Evolutionary conservation across 2,113 vertebrate species (phyloP), one percentile per base, ranked within the genome.

Genomic region (Trichechus manatus): DNA sequence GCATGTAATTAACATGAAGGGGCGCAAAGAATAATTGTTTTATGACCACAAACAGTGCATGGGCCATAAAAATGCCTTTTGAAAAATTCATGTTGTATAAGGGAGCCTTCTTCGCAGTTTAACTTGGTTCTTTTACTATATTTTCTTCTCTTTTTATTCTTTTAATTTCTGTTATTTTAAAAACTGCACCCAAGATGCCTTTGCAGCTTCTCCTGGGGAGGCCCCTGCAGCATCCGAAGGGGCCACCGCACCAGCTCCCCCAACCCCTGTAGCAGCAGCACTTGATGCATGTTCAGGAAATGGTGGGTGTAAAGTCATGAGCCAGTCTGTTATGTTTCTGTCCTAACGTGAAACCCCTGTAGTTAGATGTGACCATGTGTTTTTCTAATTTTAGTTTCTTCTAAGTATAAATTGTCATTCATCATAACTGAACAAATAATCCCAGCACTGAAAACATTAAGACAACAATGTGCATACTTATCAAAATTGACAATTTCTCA

Each of bases 151-250:
- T 99, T 98, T 99, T 98, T 98, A 98, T 97, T 98, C 93, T 98
- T 99, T 99, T 98, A 84, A 98, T 98, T 99, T 99, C 98, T 98
- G n/a, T 99, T 99, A 59, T 97, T 96, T 97, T 96, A 97, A 98
- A 98, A 98, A 98, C 98, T 97, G 99, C 99, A 98, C 98, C 98
- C 98, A 99, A 99, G 99, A 99, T 98, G 99, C 99, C 97, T 99
- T 99, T 99, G 99, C 99, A 98, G 99, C 99, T 98, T 99, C 99
- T 99, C 99, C 99, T 97, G 99, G 99, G 98, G 99, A 99, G 97
- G 99, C 99, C 98, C 99, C 99, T 98, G 99, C 99, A 98, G 98
- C 99, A 97, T 97, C 99, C 97, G 99, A 99, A 98, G 99, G 99
- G 97, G 99, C 99, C 93, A 98, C 99, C 97, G 99, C 98, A 96